Evolutionary conservation across 2,797 vertebrate genomes (phyloP), one percentile per base, ranked within the genome.

Genomic region (Rhabdophis nuchalis): DNA sequence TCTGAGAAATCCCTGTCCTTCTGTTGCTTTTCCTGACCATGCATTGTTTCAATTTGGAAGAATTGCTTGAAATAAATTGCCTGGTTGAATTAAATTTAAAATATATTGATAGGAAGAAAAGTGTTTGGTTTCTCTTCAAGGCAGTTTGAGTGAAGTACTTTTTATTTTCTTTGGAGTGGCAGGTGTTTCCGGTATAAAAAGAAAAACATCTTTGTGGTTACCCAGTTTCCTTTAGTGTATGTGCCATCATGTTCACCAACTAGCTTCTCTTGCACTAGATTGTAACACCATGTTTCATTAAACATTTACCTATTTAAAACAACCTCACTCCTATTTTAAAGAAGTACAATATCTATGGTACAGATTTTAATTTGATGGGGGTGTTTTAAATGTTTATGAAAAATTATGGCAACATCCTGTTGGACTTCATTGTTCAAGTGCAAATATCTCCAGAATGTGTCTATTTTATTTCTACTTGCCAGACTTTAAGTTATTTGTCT

Each of bases 141-240:
- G 41, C 29, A 56, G n/a, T 68, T 46, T 68, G 52, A 91, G 52
- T 25, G 53, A 91, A 90, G 13, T 27, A 18, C n/a, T 50, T 85
- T 90, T 61, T 14, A 18, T 82, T 90, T 57, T 90, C 36, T 77
- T 90, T 11, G 18, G 41, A 12, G 7, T 2, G 85, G 86, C 92
- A 93, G 92, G 92, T 93, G 92, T 91, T 93, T 93, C 92, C 92
- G 89, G 89, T 46, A 54, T 54, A 93, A 58, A 85, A 93, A 91
- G 92, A 93, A 93, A 91, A 93, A 92, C 92, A 93, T 88, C 57
- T 93, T 46, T 88, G 92, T 93, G 92, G 92, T 93, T 93, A 56
- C 64, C 68, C 53, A 12, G 32, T 91, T 93, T 88, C 89, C 68
- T 50, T 64, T 57, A 61, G 68, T 50, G n/a, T 87, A 32, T 64